A percentile compares a stretch with the other conserved stretches of the same genome.
phyloP scores from a whole-genome alignment of 2,888 invertebrate genomes.

The Drosophila stalkeri region DNA sequence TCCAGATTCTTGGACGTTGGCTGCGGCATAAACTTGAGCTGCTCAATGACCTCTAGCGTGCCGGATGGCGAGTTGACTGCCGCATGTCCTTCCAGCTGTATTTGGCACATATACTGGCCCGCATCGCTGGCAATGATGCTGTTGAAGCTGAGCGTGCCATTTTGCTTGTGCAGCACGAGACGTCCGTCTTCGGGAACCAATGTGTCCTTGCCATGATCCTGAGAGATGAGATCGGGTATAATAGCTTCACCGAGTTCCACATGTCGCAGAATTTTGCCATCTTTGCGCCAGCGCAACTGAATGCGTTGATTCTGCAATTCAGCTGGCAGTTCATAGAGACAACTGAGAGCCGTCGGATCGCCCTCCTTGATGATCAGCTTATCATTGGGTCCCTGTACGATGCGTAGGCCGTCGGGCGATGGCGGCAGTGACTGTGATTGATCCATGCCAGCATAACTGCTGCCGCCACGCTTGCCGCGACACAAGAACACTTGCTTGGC shows the following conservation, averaged over 20 bases:
- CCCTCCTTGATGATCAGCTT: conserved; percentile 88
- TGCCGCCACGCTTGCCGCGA: conserved; percentile 82
- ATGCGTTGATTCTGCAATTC: conserved; percentile 74
- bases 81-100: conserved; percentile 84
- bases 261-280: conserved; percentile 87
- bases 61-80: conserved; percentile 80
- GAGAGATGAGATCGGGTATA: conserved; percentile 48
- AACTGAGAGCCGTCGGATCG: conserved; percentile 88
- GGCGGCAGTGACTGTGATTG: conserved; percentile 46
- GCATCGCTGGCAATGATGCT: conserved; percentile 84
- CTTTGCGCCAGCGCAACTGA: conserved; percentile 88
- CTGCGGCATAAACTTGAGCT: conserved; percentile 93
- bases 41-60: conserved; percentile 87
- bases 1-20: conserved; percentile 95
- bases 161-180: conserved; percentile 80
- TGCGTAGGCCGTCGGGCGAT: conserved; percentile 60
- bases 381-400: conserved; percentile 79
- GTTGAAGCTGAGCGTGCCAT: conserved; percentile 84
- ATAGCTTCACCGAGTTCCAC: conserved; percentile 73
- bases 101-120: conserved; percentile 85
- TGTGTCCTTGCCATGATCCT: conserved; percentile 70
- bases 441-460: conserved; percentile 66
- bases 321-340: conserved; percentile 86
- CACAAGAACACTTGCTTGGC: conserved; percentile 81
- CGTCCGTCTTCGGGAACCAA: conserved; percentile 83